Conservation (phyloP, 2,888 invertebrate species). For the Allophyes oxyacanthae region DNA sequence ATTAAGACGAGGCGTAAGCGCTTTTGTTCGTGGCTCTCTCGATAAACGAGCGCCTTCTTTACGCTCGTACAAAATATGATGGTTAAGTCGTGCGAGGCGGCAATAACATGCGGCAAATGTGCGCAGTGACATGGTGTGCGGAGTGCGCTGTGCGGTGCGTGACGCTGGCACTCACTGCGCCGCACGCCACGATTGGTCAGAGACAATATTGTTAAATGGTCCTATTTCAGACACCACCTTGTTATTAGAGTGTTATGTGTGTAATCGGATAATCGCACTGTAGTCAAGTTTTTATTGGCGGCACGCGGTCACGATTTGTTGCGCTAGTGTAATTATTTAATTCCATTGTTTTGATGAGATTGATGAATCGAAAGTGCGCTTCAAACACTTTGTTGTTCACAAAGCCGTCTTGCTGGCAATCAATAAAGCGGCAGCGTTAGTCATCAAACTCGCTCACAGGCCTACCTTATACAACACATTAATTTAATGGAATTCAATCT, state of each 20-base stretch:
- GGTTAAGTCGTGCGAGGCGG: constrained; percentile 69
- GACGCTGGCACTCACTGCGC: constrained; percentile 49
- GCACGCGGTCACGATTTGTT: constrained; percentile 76
- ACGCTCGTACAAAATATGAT: constrained; percentile 71
- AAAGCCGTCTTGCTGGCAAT: constrained; percentile 68
- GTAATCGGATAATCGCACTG: constrained; percentile 75
- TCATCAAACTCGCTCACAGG: constrained; percentile 52
- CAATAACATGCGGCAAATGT: constrained; percentile 62
- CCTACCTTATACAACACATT: constrained; percentile 49
- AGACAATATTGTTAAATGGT: constrained; percentile 76
- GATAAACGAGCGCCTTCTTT: constrained; percentile 75
- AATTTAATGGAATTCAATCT: constrained; percentile 53
- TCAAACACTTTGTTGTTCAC: constrained; percentile 69
- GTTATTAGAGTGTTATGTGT: constrained; percentile 75
- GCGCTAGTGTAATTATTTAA: constrained; percentile 71
- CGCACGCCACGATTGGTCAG: constrained; percentile 64
- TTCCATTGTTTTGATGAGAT: constrained; percentile 80
- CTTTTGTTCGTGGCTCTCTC: constrained; percentile 83
- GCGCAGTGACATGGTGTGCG: constrained; percentile 56
- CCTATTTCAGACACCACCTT: constrained; percentile 65
- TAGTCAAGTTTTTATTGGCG: constrained; percentile 62
- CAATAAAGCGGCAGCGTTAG: constrained; percentile 64
- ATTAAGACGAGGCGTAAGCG: constrained; percentile 86
- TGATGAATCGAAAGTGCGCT: constrained; percentile 76
- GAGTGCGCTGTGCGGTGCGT: constrained; percentile 42